These are phyloP conservation scores for Bombus huntii DNA, from an alignment of 1,140 invertebrate species.

Conservation along the genomic window DNA sequence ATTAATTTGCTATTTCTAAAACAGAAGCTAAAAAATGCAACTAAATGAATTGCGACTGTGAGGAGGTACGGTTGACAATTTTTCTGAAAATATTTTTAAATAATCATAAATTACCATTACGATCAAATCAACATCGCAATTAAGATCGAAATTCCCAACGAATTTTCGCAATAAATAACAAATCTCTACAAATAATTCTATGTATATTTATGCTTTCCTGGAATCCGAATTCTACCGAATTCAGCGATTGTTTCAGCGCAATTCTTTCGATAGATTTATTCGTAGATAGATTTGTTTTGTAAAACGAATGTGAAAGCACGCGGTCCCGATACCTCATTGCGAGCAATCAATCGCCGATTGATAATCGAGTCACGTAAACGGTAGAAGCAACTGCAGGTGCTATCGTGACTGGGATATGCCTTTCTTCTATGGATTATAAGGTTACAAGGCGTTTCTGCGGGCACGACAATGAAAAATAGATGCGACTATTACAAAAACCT, in stretches of 20 bases:
- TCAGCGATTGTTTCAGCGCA: neutral
- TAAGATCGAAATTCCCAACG: neutral
- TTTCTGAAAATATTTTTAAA: too few species aligned
- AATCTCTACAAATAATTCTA: neutral
- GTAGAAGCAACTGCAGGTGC: conserved; percentile 32
- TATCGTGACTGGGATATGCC: conserved; percentile 22
- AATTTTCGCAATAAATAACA: neutral
- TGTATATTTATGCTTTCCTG: too few species aligned
- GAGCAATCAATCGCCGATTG: conserved; percentile 10
- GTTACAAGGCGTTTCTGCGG: conserved; percentile 25
- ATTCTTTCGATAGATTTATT: neutral
- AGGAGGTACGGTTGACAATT: too few species aligned
- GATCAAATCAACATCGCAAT: neutral
- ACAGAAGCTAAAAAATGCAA: neutral
- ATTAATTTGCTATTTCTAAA: neutral
- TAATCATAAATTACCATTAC: too few species aligned
- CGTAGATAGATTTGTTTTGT: conserved; percentile 14
- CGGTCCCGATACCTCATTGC: conserved; percentile 34
- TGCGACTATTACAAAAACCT: conserved; percentile 1
- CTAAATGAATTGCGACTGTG: neutral
- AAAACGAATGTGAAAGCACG: conserved; percentile 43
- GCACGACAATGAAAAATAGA: conserved; percentile 3
- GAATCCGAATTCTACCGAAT: neutral
- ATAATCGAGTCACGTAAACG: conserved; percentile 39
- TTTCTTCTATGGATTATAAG: conserved; percentile 33